phyloP scores from a whole-genome alignment of 2,113 vertebrate genomes.

The Synchiropus splendidus region DNA sequence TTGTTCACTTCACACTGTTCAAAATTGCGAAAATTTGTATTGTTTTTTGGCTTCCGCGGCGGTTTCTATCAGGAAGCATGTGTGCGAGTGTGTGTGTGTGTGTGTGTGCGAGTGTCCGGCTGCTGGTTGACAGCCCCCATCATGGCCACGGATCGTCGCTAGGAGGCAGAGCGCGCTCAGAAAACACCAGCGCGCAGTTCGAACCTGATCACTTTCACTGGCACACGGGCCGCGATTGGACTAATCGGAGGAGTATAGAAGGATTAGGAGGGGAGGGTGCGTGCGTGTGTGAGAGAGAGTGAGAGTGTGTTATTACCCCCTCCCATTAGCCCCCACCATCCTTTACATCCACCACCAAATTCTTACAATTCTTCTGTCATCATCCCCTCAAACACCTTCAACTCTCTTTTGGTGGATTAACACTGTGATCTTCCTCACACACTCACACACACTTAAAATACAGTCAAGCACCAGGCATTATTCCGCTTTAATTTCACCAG shows the following conservation, averaged over 20 bases:
- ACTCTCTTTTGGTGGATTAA: background rate
- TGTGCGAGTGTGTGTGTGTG: conserved; percentile 5
- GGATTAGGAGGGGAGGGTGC: conserved; percentile 5
- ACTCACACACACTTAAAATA: conserved; percentile 2
- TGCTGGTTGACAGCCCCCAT: conserved; percentile 40
- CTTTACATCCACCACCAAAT: too few relatives aligned
- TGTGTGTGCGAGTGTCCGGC: conserved; percentile 9
- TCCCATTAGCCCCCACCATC: too few relatives aligned
- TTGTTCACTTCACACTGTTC: too few relatives aligned
- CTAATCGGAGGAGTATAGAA: conserved; percentile 48
- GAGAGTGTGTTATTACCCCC: background rate
- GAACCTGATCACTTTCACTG: conserved; percentile 78
- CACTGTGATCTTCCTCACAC: conserved; percentile 2
- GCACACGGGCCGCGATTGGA: conserved; percentile 56
- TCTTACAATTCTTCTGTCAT: too few relatives aligned
- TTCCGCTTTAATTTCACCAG: too few relatives aligned
- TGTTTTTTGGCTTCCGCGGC: background rate
- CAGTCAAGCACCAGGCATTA: too few relatives aligned
- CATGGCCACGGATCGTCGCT: conserved; percentile 70
- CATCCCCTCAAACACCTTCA: too few relatives aligned
- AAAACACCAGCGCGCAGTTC: conserved; percentile 73
- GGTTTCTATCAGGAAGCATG: background rate
- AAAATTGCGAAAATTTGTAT: background rate
- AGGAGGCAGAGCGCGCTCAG: conserved; percentile 92
- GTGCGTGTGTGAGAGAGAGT: background rate